phyloP scores from a whole-genome alignment of 1,140 invertebrate genomes.

The Zaprionus nigranus region DNA sequence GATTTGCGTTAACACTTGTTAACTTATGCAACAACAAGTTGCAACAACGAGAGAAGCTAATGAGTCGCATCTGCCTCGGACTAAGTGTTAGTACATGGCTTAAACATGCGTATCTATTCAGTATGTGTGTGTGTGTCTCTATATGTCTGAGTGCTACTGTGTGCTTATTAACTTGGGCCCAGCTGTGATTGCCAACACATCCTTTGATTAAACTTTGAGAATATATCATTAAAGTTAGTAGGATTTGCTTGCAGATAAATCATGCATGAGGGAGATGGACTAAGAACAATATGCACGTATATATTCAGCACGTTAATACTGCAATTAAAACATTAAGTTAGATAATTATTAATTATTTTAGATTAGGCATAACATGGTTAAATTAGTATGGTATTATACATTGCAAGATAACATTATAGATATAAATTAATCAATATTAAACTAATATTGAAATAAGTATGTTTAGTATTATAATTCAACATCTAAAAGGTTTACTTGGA shows the following conservation, averaged over 20 bases:
- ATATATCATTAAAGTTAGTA: not conserved
- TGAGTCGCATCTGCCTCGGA: conserved; percentile 17
- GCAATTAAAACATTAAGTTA: not conserved
- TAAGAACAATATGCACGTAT: too few relatives aligned
- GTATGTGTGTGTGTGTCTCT: not conserved
- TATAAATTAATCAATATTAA: too few relatives aligned
- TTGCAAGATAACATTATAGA: too few relatives aligned
- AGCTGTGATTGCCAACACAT: not conserved
- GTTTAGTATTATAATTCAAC: too few relatives aligned
- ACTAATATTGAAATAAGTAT: too few relatives aligned
- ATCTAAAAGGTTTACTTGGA: too few relatives aligned
- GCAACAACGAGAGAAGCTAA: conserved; percentile 28
- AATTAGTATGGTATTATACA: too few relatives aligned
- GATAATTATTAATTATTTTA: not conserved
- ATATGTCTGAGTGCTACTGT: not conserved
- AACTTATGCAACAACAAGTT: conserved; percentile 49
- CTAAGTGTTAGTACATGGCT: conserved; percentile 30
- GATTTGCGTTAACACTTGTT: conserved; percentile 66
- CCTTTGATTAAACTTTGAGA: not conserved
- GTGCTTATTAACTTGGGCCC: not conserved
- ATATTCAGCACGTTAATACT: not conserved
- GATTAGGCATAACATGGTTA: too few relatives aligned
- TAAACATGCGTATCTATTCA: not conserved
- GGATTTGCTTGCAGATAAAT: too few relatives aligned
- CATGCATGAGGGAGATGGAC: too few relatives aligned